Evolutionary conservation across 1,140 invertebrate genomes (phyloP), one percentile per base, ranked within the genome.

Genomic region (Drosophila cardini): DNA sequence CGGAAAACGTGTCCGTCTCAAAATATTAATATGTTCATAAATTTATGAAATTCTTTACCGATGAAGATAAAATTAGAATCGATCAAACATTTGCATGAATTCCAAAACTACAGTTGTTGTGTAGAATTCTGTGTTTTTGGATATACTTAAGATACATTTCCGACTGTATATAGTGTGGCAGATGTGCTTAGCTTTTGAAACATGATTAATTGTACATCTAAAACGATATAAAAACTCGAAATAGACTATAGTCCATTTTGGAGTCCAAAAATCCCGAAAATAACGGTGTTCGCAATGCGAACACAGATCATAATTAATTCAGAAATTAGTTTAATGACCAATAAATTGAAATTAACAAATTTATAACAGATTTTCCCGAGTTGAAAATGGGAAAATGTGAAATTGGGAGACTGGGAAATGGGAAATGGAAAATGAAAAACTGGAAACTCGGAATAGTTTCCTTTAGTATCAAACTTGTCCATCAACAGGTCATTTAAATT

Each of bases 141-240:
- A 13, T 65, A 11, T 16, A 56, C 48, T 43, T 15, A 30, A 13
- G 32, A 45, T 61, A 8, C 9, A 64, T 55, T 40, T 43, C 18
- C 10, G 38, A 26, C n/a, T 63, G 46, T n/a, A 46, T 18, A 43
- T 43, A 15, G n/a, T 43, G 5, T 45, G 42, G 15, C 55, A 52
- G 7, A 36, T 62, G 50, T 56, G 61, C 53, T 65, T 16, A 45
- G 30, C 36, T 80, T 72, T 65, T 40, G 50, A 26, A 40, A 50
- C 62, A 72, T 79, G 77, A 79, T 79, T 74, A 68, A 79, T 69
- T 79, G 58, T 15, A 76, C 45, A 76, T 46, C 50, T 72, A 18
- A 13, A 75, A 50, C 32, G 38, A 72, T 61, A 50, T 55, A 64
- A 55, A 72, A 67, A 38, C 26, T 38, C 3, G 18, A 62, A 60